A percentile compares a stretch with the other conserved stretches of the same genome.
Evolutionary conservation across 2,797 vertebrate genomes (phyloP).

Genomic region (Tangara arthus): DNA sequence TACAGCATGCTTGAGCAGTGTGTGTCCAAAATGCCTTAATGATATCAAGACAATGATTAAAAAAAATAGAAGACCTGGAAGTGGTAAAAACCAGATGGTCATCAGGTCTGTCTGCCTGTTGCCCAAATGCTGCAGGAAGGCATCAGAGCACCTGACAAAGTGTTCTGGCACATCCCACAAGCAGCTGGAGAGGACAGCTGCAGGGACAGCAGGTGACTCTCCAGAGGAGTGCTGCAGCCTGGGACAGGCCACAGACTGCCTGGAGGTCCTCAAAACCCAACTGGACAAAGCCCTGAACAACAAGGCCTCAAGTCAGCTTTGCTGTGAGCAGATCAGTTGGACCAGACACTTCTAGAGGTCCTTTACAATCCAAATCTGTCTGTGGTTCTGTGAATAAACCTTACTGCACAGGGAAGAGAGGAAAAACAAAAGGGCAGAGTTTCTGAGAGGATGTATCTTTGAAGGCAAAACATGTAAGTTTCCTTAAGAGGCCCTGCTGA

Average conservation of each 20-base stretch:
- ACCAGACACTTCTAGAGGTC: background rate
- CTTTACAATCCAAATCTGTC: background rate
- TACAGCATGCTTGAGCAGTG: background rate
- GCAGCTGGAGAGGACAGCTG: background rate
- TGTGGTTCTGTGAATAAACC: background rate
- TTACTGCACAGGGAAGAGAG: background rate
- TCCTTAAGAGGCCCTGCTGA: background rate
- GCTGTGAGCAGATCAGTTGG: background rate
- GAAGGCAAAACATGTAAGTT: background rate
- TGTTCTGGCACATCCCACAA: background rate
- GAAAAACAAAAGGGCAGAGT: background rate
- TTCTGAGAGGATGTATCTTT: background rate
- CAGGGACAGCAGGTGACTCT: background rate
- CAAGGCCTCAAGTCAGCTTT: background rate
- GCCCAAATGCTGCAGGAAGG: background rate
- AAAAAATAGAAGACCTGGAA: background rate
- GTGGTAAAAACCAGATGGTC: background rate
- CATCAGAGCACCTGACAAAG: background rate
- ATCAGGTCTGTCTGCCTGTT: background rate
- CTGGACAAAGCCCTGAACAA: background rate
- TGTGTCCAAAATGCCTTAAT: background rate
- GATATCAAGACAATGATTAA: background rate
- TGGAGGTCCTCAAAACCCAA: background rate
- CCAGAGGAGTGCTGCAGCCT: background rate
- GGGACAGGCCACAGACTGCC: background rate